Evolutionary conservation across 2,888 invertebrate species (phyloP).

Genomic region (Euclidia mi): DNA sequence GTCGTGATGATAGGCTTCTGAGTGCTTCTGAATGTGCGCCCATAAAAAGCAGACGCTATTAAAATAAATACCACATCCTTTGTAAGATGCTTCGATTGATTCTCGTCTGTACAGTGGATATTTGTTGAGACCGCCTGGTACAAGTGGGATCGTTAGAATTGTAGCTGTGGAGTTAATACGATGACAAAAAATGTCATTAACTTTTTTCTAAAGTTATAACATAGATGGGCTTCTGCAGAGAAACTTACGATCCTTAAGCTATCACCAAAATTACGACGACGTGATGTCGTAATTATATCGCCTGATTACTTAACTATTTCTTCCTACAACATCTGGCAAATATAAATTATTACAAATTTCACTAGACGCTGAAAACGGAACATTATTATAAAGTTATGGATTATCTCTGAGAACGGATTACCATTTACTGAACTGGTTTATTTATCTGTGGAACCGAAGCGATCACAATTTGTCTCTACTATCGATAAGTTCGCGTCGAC

Average conservation of each 20-base stretch:
- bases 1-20: constrained; percentile 30
- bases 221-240: too few relatives aligned
- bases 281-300: too few relatives aligned
- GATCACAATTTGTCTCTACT: constrained; percentile 57
- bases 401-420: constrained; percentile 24
- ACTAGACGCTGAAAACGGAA: constrained; percentile 17
- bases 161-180: too few relatives aligned
- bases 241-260: too few relatives aligned
- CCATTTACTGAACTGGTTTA: constrained; percentile 44
- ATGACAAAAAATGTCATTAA: too few relatives aligned
- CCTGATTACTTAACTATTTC: too few relatives aligned
- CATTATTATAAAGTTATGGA: constrained; percentile 12
- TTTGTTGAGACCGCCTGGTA: too few relatives aligned
- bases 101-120: too few relatives aligned
- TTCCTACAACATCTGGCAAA: too few relatives aligned
- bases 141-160: too few relatives aligned
- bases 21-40: constrained; percentile 31
- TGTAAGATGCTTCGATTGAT: constrained; percentile 2
- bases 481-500: constrained; percentile 39
- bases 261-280: too few relatives aligned
- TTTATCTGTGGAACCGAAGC: constrained; percentile 38
- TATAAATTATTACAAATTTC: constrained; percentile 14
- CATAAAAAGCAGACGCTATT: constrained; percentile 41
- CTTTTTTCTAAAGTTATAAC: too few relatives aligned
- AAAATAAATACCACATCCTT: constrained; percentile 32